Evolutionary conservation across 2,113 vertebrate genomes (phyloP).

Genomic region (Motacilla tschutschensis): DNA sequence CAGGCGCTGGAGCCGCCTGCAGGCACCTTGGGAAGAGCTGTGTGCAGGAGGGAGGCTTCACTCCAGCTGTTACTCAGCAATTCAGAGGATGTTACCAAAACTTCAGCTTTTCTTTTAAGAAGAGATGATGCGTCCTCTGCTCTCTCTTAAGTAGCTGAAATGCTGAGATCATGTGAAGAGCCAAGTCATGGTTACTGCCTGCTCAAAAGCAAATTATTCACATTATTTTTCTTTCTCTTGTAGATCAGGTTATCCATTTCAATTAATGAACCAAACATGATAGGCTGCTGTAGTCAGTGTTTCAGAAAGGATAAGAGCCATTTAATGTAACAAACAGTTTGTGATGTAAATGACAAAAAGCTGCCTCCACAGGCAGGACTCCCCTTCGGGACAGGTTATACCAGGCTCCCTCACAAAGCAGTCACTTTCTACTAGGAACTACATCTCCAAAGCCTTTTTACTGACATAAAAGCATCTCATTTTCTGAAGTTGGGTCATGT

Average conservation of each 20-base stretch:
- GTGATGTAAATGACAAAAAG: background rate
- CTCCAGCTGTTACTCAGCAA: background rate
- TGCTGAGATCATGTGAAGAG: background rate
- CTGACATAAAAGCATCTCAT: conserved; percentile 47
- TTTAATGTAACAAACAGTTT: background rate
- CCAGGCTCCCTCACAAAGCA: background rate
- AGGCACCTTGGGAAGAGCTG: background rate
- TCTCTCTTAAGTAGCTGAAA: background rate
- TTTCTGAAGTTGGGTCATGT: conserved; percentile 69
- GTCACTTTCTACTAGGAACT: conserved; percentile 25
- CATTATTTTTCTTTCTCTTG: background rate
- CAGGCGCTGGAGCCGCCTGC: rapidly evolving
- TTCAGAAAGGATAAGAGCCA: background rate
- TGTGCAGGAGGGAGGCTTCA: background rate
- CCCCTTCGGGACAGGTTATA: background rate
- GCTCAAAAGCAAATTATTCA: background rate
- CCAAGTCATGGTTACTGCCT: background rate
- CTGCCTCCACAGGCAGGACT: background rate
- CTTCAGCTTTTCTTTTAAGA: background rate
- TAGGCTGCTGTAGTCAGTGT: background rate
- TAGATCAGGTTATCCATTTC: background rate
- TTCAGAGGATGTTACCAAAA: background rate
- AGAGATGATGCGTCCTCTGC: background rate
- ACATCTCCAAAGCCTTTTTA: conserved; percentile 54
- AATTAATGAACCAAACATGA: background rate